Percentiles rank a stretch among this genome's conserved stretches.
Evolutionary conservation across 2,888 invertebrate species (phyloP).

Genomic region (Oscheius onirici): DNA sequence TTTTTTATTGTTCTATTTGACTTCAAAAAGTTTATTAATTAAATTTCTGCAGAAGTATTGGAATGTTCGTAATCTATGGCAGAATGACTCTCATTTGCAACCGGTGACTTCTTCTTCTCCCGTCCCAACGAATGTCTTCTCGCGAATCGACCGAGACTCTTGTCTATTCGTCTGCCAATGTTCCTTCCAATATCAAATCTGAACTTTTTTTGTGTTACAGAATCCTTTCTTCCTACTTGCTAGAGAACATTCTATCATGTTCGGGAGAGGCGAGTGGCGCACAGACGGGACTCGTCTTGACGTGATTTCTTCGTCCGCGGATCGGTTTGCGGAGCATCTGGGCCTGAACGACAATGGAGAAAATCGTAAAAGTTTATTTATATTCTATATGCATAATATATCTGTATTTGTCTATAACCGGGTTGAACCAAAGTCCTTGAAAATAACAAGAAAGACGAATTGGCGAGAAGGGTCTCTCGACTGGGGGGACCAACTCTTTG

Average conservation of each 20-base stretch:
- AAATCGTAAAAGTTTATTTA: slow-evolving; percentile 26
- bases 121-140: slow-evolving; percentile 46
- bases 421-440: slow-evolving; percentile 21
- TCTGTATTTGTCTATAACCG: slow-evolving; percentile 27
- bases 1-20: no score
- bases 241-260: slow-evolving; percentile 21
- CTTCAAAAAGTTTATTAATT: slow-evolving; percentile 1
- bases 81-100: slow-evolving; percentile 49
- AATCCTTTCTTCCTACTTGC: slow-evolving; percentile 22
- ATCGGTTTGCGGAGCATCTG: slow-evolving; percentile 50
- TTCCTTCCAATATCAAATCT: slow-evolving; percentile 21
- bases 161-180: slow-evolving; percentile 17
- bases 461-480: slow-evolving; percentile 9
- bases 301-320: slow-evolving; percentile 32
- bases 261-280: slow-evolving; percentile 33
- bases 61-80: slow-evolving; percentile 52
- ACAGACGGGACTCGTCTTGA: neutral
- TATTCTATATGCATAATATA: slow-evolving; percentile 10
- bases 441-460: slow-evolving; percentile 24
- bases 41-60: slow-evolving; percentile 31
- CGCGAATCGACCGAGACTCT: slow-evolving; percentile 30
- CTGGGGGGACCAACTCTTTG: neutral
- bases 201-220: no score
- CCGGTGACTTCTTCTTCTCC: slow-evolving; percentile 36
- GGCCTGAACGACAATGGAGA: slow-evolving; percentile 36